Percentiles rank a stretch among this genome's conserved stretches.
Conservation (phyloP, 2,797 vertebrate genomes). For the Micropoecilia bifurca region DNA sequence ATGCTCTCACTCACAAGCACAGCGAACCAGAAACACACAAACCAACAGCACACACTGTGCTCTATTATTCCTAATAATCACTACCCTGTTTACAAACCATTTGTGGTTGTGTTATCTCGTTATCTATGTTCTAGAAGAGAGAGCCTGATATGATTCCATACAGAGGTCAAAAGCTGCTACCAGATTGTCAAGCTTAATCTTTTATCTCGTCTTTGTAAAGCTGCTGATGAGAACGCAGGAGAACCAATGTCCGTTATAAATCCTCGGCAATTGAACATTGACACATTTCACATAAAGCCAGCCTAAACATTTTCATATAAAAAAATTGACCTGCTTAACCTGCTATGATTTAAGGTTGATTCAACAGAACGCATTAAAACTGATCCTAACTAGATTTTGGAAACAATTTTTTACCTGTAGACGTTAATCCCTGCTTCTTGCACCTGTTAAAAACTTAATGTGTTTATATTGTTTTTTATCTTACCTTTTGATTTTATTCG, state of each 20-base stretch:
- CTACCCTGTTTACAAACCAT: conserved; percentile 63
- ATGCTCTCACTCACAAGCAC: conserved; percentile 58
- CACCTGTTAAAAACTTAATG: not conserved
- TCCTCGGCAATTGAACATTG: conserved; percentile 9
- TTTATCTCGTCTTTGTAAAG: conserved; percentile 43
- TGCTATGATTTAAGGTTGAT: not conserved
- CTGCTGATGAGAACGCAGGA: conserved; percentile 41
- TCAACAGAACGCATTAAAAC: not conserved
- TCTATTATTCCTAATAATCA: conserved; percentile 61
- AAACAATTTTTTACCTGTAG: not conserved
- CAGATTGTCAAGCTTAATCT: conserved; percentile 57
- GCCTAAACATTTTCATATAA: not conserved
- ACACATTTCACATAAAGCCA: not conserved
- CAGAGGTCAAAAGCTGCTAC: conserved; percentile 48
- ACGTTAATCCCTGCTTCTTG: not conserved
- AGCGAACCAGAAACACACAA: conserved; percentile 36
- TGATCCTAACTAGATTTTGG: not conserved
- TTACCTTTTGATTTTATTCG: not conserved
- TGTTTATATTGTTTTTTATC: not conserved
- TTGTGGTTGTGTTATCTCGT: conserved; percentile 58
- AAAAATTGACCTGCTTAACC: too few species aligned
- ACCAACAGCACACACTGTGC: conserved; percentile 25
- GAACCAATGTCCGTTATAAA: conserved; percentile 18
- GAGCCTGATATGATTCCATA: conserved; percentile 70
- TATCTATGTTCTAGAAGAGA: conserved; percentile 55